Evolutionary conservation across 2,888 invertebrate species (phyloP).

Genomic region (Aphrophora alni): DNA sequence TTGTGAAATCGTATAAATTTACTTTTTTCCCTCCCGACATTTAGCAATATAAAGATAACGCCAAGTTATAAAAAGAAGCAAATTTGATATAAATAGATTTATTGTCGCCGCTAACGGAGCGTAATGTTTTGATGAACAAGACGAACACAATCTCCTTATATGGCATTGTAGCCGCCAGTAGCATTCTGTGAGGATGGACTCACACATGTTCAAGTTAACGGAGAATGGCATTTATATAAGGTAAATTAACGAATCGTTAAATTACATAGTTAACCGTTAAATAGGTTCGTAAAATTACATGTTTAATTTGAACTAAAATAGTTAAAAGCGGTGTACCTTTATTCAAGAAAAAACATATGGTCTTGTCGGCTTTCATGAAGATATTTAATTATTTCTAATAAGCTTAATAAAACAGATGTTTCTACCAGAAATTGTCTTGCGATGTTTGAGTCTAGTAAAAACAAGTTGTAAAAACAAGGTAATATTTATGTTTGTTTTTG

Average conservation of each 20-base stretch:
- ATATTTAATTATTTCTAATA: neutral
- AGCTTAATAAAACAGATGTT: neutral
- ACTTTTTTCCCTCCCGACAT: neutral
- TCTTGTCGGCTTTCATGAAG: neutral
- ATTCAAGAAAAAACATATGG: neutral
- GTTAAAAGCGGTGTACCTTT: too few species aligned
- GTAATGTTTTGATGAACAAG: neutral
- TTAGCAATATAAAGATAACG: neutral
- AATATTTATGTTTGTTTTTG: neutral
- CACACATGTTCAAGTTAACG: neutral
- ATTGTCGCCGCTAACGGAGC: neutral
- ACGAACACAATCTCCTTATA: neutral
- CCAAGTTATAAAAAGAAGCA: neutral
- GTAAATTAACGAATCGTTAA: too few species aligned
- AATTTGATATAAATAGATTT: neutral
- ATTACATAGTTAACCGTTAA: too few species aligned
- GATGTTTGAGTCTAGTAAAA: neutral
- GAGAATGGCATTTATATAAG: too few species aligned
- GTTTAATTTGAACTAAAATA: neutral
- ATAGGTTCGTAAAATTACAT: too few species aligned
- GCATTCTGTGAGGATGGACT: neutral
- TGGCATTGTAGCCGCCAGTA: neutral
- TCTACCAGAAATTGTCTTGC: neutral
- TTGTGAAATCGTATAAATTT: neutral
- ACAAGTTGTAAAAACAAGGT: neutral